Evolutionary conservation across 2,797 vertebrate species (phyloP).

Genomic region (Holocentrus rufus): DNA sequence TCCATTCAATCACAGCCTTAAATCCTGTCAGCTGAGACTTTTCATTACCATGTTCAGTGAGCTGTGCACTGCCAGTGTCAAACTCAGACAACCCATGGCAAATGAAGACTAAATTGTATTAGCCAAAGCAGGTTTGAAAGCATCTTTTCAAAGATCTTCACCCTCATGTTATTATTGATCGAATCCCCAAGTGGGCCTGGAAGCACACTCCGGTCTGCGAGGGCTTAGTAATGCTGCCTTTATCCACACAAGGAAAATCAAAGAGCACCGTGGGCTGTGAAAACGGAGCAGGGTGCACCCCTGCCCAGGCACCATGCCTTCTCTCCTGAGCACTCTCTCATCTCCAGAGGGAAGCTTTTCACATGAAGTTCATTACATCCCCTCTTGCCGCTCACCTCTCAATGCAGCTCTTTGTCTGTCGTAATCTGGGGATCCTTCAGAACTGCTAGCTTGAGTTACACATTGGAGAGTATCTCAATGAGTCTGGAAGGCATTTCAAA

Average conservation of each 20-base stretch:
- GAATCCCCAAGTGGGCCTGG: constrained; percentile 35
- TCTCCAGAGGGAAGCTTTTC: constrained; percentile 78
- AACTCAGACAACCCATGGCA: constrained; percentile 22
- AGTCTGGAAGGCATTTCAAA: constrained; percentile 83
- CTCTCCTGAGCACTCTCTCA: constrained; percentile 71
- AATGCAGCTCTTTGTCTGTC: constrained; percentile 82
- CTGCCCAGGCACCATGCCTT: constrained; percentile 46
- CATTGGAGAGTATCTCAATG: constrained; percentile 78
- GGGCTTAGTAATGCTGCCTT: constrained; percentile 57
- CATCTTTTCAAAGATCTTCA: constrained; percentile 33
- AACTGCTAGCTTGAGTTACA: constrained; percentile 83
- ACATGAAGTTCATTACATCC: constrained; percentile 82
- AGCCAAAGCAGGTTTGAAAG: constrained; percentile 18
- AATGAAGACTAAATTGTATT: constrained; percentile 15
- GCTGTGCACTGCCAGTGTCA: constrained; percentile 43
- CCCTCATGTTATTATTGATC: constrained; percentile 35
- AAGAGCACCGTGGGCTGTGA: constrained; percentile 47
- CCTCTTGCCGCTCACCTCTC: constrained; percentile 72
- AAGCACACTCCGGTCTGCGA: constrained; percentile 20
- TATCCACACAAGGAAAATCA: constrained; percentile 65
- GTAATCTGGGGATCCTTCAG: constrained; percentile 79
- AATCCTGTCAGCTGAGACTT: constrained; percentile 41
- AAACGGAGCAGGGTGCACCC: constrained; percentile 25
- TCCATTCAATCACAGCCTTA: constrained; percentile 45
- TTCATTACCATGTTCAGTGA: constrained; percentile 67